A percentile compares a stretch with the other conserved stretches of the same genome.
Conservation (phyloP, 2,113 vertebrate genomes). For the Anhinga anhinga region DNA sequence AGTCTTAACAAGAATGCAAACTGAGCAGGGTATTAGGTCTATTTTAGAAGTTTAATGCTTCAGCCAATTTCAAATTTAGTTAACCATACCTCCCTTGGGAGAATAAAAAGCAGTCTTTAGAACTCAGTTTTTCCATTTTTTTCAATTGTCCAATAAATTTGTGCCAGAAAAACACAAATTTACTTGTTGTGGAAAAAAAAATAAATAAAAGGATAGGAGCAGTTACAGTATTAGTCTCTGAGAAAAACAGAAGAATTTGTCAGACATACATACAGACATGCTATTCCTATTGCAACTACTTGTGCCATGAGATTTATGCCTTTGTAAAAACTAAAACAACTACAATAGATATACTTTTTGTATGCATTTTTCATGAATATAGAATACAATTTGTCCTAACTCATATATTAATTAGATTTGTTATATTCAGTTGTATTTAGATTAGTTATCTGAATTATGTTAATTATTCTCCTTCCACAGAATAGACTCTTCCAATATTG, state of each 20-base stretch:
- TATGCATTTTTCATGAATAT: not conserved
- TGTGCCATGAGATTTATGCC: not conserved
- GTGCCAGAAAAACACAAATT: not conserved
- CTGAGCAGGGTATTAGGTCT: not conserved
- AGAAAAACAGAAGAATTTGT: not conserved
- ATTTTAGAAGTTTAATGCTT: not conserved
- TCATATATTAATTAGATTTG: not conserved
- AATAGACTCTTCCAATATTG: not conserved
- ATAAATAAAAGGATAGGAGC: not conserved
- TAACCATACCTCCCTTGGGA: not conserved
- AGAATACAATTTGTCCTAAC: not conserved
- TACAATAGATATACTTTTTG: not conserved
- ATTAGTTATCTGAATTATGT: not conserved
- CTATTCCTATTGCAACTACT: not conserved
- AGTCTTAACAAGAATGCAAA: not conserved
- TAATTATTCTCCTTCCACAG: not conserved
- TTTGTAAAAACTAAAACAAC: not conserved
- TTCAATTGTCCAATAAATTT: not conserved
- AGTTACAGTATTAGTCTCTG: not conserved
- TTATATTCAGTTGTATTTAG: not conserved
- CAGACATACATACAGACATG: not conserved
- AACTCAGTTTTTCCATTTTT: not conserved
- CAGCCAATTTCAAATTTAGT: not conserved
- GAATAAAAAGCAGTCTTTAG: not conserved
- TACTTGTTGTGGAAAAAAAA: not conserved